These are phyloP conservation scores for Epistrophella euchroma DNA, from an alignment of 2,888 invertebrate species.

Conservation along the genomic window DNA sequence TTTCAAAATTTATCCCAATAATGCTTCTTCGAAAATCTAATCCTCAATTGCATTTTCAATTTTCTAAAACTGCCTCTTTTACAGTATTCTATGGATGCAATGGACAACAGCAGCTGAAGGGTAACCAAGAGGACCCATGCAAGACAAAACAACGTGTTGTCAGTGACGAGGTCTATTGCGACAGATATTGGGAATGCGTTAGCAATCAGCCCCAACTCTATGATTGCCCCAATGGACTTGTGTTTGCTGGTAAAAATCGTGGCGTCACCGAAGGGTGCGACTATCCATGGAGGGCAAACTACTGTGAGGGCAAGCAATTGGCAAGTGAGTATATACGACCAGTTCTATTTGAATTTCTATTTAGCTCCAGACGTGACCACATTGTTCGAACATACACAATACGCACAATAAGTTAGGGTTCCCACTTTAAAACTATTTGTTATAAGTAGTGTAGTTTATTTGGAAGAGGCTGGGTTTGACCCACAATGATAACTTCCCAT, in stretches of 20 bases:
- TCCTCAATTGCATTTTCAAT: conserved; percentile 50
- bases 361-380: conserved; percentile 63
- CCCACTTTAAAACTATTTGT: conserved; percentile 2
- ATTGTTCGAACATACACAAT: background rate
- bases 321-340: conserved; percentile 85
- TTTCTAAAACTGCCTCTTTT: conserved; percentile 27
- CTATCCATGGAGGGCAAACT: conserved; percentile 94
- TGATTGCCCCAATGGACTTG: conserved; percentile 95
- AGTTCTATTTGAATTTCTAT: conserved; percentile 48
- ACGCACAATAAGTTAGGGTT: conserved; percentile 34
- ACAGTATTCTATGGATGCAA: conserved; percentile 40
- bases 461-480: no score
- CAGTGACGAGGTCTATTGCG: conserved; percentile 92
- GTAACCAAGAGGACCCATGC: conserved; percentile 90
- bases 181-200: conserved; percentile 92
- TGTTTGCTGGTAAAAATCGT: conserved; percentile 94
- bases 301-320: conserved; percentile 92
- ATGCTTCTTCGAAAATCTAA: conserved; percentile 37
- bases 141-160: conserved; percentile 91
- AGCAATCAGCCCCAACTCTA: conserved; percentile 92
- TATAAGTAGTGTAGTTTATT: no score
- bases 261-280: conserved; percentile 96
- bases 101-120: conserved; percentile 79
- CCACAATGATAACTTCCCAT: no score
- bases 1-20: conserved; percentile 41